A percentile compares a stretch with the other conserved stretches of the same genome.
phyloP scores from a whole-genome alignment of 2,888 invertebrate genomes.

The Punctoribates punctum region DNA sequence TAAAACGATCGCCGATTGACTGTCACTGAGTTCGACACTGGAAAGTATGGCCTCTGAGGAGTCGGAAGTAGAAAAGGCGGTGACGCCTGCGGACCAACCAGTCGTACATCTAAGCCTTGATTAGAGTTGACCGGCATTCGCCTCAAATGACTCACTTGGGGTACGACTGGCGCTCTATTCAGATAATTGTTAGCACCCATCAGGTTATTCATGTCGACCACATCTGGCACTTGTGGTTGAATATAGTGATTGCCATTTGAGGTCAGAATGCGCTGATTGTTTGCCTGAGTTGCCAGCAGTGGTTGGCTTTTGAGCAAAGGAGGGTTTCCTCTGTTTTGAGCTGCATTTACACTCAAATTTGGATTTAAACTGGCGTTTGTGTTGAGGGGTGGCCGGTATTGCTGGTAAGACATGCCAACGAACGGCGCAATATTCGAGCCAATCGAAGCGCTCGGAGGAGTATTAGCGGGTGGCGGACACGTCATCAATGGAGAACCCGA shows the following conservation, averaged over 20 bases:
- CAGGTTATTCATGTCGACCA: slow-evolving; percentile 8
- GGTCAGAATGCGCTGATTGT: not conserved
- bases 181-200: not conserved
- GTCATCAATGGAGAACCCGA: not conserved
- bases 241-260: slow-evolving; percentile 14
- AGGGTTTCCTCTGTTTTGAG: not conserved
- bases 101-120: slow-evolving; percentile 7
- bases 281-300: slow-evolving; percentile 11
- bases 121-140: slow-evolving; percentile 7
- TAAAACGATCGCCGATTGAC: not conserved
- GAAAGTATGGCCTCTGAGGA: slow-evolving; percentile 11
- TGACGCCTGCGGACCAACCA: not conserved
- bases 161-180: not conserved
- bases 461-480: slow-evolving; percentile 12
- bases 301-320: slow-evolving; percentile 22
- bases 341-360: slow-evolving; percentile 12
- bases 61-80: slow-evolving; percentile 9
- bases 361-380: not conserved
- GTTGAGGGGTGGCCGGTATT: slow-evolving; percentile 4
- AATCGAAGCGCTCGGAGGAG: slow-evolving; percentile 3
- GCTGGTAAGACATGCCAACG: slow-evolving; percentile 3
- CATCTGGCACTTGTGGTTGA: slow-evolving; percentile 3
- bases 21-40: not conserved
- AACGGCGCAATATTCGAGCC: slow-evolving; percentile 12
- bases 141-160: slow-evolving; percentile 10